Evolutionary conservation across 1,140 invertebrate species (phyloP).

Genomic region (Bombus breviceps): DNA sequence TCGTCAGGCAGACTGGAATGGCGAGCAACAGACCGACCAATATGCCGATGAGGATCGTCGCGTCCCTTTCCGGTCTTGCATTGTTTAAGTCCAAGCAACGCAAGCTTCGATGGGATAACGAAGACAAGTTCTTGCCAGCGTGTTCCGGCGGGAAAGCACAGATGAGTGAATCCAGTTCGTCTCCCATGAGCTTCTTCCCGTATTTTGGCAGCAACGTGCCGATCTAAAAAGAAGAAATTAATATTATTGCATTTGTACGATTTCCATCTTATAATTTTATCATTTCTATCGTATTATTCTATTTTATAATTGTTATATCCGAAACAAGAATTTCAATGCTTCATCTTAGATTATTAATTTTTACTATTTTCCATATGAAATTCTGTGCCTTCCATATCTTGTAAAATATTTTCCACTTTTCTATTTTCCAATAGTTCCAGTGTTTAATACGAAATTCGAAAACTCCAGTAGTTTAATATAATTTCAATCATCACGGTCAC

Average conservation of each 20-base stretch:
- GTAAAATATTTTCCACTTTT: too few species aligned
- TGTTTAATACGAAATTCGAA: too few species aligned
- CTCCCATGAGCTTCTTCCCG: constrained; percentile 77
- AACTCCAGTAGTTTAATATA: too few species aligned
- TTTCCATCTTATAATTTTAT: too few species aligned
- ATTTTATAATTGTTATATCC: not conserved
- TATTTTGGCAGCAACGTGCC: constrained; percentile 84
- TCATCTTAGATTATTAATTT: too few species aligned
- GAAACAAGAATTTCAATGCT: too few species aligned
- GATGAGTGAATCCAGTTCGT: constrained; percentile 57
- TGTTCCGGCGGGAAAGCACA: constrained; percentile 73
- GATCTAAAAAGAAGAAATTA: constrained; percentile 69
- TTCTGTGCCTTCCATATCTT: too few species aligned
- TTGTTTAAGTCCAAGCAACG: constrained; percentile 85
- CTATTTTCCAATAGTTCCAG: too few species aligned
- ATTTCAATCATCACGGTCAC: too few species aligned
- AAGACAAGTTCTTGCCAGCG: constrained; percentile 65
- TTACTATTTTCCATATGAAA: too few species aligned
- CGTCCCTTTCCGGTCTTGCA: constrained; percentile 85
- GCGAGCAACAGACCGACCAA: constrained; percentile 87
- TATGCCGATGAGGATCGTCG: constrained; percentile 86
- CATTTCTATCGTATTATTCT: not conserved
- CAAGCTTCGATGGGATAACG: constrained; percentile 79
- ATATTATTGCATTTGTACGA: not conserved
- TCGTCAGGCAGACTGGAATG: constrained; percentile 85